Evolutionary conservation across 2,888 invertebrate species (phyloP).

Genomic region (Thecocarcelia acutangulata): DNA sequence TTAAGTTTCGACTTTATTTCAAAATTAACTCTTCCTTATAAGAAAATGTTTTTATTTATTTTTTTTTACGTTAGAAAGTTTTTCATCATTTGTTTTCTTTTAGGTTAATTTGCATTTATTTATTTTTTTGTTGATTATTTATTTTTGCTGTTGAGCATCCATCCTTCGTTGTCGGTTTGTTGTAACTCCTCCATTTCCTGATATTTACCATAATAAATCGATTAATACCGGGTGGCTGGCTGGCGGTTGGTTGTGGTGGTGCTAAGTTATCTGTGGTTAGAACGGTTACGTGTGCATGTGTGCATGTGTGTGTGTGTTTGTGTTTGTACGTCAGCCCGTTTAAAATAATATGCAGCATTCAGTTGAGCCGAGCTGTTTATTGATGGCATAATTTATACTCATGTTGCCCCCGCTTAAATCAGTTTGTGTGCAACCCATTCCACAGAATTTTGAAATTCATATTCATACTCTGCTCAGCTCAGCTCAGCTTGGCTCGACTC

Average conservation of each 20-base stretch:
- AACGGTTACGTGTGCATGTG: slow-evolving; percentile 32
- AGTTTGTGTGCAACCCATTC: slow-evolving; percentile 23
- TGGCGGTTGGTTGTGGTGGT: slow-evolving; percentile 53
- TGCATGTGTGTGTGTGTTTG: slow-evolving; percentile 29
- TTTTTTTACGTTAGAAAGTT: slow-evolving; percentile 30
- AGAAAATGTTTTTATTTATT: slow-evolving; percentile 25
- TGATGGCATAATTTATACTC: slow-evolving; percentile 70
- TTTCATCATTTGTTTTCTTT: slow-evolving; percentile 1
- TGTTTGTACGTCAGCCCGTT: slow-evolving; percentile 16
- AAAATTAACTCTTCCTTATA: slow-evolving; percentile 65
- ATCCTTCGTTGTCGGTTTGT: slow-evolving; percentile 30
- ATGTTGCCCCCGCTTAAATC: slow-evolving; percentile 54
- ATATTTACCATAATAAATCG: slow-evolving; percentile 72
- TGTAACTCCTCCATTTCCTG: slow-evolving; percentile 60
- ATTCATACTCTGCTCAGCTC: neutral
- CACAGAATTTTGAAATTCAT: slow-evolving; percentile 20
- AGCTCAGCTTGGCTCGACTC: too few species aligned
- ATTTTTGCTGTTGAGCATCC: neutral
- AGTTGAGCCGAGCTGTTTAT: slow-evolving; percentile 51
- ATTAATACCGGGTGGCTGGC: slow-evolving; percentile 59
- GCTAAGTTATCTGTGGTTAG: slow-evolving; percentile 65
- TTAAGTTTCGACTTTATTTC: slow-evolving; percentile 57
- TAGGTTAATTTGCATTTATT: slow-evolving; percentile 61
- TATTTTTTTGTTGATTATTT: slow-evolving; percentile 21
- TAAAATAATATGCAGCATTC: slow-evolving; percentile 25